Evolutionary conservation across 2,797 vertebrate species (phyloP), one percentile per base, ranked within the genome.

Genomic region (Glossophaga mutica): DNA sequence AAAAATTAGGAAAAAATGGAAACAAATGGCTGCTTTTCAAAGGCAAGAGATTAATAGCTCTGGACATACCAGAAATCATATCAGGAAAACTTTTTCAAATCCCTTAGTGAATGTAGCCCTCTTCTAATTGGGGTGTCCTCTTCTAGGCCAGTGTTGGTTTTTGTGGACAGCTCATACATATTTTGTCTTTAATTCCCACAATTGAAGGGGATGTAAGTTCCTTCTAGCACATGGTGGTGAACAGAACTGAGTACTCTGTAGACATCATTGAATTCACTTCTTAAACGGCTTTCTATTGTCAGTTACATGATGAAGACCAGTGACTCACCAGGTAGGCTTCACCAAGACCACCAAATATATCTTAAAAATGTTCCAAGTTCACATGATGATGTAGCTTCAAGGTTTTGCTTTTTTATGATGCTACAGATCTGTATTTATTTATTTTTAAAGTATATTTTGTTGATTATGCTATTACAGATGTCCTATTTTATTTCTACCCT

Each of bases 11-110:
- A 84, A 92, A 26, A 90, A 21, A 15, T 67, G 2, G 52, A 42
- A 90, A 85, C 57, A 95, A 97, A 90, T 46, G 7, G 22, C 24
- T 86, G 16, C 29, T 94, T 91, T 95, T 94, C 92, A 81, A 88
- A 57, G 81, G 16, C 76, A 39, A 96, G 78, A 88, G 95, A 78
- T 42, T 8, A 90, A 84, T 32, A 96, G 18, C 76, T 78, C 81
- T 46, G n/a, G 91, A 19, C 10, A 8, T 2, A 29, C 37, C 2
- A 12, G 83, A 55, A 19, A 74, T 4, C 14, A 0, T 2, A 4
- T 22, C 65, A 52, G 44, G 24, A 55, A 34, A 74, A 32, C 21
- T 2, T n/a, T 21, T 21, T 73, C 24, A 8, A 22, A 15, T 29
- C 55, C 26, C 5, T 12, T 18, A 22, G 21, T 42, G 50, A 77